phyloP scores from a whole-genome alignment of 2,113 vertebrate genomes.

The Peucedramus taeniatus region DNA sequence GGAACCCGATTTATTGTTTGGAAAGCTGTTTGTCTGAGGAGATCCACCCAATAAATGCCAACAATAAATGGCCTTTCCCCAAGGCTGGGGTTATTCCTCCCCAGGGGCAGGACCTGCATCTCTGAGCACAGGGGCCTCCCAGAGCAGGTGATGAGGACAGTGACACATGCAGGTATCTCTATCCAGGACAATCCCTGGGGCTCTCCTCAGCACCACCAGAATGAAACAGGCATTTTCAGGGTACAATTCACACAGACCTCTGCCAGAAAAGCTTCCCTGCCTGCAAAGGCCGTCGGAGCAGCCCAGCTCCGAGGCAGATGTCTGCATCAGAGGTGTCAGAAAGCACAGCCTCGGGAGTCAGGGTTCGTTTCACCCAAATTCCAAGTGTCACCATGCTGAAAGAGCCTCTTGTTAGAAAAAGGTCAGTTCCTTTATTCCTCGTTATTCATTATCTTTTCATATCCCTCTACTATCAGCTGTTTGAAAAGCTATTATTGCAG shows the following conservation, averaged over 20 bases:
- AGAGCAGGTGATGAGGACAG: background rate
- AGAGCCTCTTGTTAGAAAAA: background rate
- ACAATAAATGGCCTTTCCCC: background rate
- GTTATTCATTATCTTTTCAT: constrained; percentile 17
- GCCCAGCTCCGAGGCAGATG: background rate
- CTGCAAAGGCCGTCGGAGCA: background rate
- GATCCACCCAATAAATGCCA: background rate
- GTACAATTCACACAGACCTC: background rate
- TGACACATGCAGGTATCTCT: background rate
- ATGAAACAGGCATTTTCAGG: background rate
- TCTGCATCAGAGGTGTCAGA: background rate
- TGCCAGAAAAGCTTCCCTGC: background rate
- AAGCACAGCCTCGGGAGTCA: background rate
- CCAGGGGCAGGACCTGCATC: background rate
- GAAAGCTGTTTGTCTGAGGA: background rate
- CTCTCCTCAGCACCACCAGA: background rate
- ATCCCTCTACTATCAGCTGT: background rate
- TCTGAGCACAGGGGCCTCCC: background rate
- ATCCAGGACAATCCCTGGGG: background rate
- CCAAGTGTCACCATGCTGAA: background rate
- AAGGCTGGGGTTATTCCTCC: background rate
- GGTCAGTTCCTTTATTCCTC: background rate
- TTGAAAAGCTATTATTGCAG: constrained; percentile 29
- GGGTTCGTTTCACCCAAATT: background rate
- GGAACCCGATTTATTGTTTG: rapidly evolving